Conservation (phyloP, 2,113 vertebrate genomes). For the Myodes glareolus region DNA sequence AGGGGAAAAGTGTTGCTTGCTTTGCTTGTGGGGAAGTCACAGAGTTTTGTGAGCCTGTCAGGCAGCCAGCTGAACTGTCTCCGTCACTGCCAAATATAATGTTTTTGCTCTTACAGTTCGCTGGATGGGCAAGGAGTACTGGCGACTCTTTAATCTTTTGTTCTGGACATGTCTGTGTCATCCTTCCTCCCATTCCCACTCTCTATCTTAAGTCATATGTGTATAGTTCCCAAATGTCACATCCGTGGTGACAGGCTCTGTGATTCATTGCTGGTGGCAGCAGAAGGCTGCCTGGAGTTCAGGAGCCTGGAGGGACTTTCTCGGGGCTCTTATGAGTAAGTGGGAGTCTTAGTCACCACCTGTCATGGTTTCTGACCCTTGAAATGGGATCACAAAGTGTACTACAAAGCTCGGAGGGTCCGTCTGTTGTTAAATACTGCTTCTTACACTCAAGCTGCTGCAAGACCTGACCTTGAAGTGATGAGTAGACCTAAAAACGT, state of each 20-base stretch:
- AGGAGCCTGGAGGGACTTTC: constrained; percentile 21
- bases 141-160: not conserved
- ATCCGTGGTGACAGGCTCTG: not conserved
- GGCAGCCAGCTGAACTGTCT: not conserved
- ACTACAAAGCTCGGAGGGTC: not conserved
- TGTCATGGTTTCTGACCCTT: constrained; percentile 54
- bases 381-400: not conserved
- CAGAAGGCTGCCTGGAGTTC: constrained; percentile 44
- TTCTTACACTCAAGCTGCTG: not conserved
- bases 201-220: constrained; percentile 25
- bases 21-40: not conserved
- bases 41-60: not conserved
- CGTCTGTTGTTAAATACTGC: not conserved
- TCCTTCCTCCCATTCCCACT: not conserved
- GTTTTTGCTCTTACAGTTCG: not conserved
- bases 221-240: constrained; percentile 2
- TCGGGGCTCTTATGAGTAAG: constrained; percentile 44
- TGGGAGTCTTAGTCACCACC: constrained; percentile 18
- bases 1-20: not conserved
- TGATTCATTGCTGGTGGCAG: constrained; percentile 53
- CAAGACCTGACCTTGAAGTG: constrained; percentile 6
- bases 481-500: not conserved
- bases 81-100: not conserved
- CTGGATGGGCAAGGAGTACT: not conserved
- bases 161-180: not conserved